These are phyloP conservation scores for Odontomachus brunneus DNA, from an alignment of 1,140 invertebrate genomes.

Conservation along the genomic window DNA sequence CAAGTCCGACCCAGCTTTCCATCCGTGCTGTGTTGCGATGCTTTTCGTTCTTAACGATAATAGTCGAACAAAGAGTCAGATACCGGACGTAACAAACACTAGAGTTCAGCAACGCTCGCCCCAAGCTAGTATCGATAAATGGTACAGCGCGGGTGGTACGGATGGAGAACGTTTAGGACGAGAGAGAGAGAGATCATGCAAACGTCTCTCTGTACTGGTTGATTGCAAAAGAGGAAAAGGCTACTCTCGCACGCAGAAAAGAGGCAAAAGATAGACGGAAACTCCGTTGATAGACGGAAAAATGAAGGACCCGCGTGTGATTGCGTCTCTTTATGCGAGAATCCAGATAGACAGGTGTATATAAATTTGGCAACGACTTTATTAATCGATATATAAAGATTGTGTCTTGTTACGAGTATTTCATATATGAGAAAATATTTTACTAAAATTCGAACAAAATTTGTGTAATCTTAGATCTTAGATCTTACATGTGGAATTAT, in stretches of 20 bases:
- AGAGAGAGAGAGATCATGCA: neutral
- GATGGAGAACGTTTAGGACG: conserved; percentile 19
- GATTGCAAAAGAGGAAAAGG: conserved; percentile 36
- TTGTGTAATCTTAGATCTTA: too few species aligned
- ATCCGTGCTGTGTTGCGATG: neutral
- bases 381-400: too few species aligned
- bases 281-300: conserved; percentile 65
- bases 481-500: too few species aligned
- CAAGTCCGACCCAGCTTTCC: neutral
- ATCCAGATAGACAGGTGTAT: too few species aligned
- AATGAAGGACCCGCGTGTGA: too few species aligned
- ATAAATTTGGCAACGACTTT: too few species aligned
- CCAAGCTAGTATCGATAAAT: conserved; percentile 65
- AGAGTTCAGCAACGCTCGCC: conserved; percentile 22
- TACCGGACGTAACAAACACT: conserved; percentile 45
- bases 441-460: too few species aligned
- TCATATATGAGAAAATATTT: too few species aligned
- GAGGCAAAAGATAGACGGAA: conserved; percentile 21
- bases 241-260: conserved; percentile 11
- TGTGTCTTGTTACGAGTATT: too few species aligned
- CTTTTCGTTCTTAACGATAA: conserved; percentile 45
- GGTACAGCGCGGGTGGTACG: conserved; percentile 27
- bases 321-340: too few species aligned
- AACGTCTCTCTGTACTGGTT: conserved; percentile 32
- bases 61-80: conserved; percentile 50